phyloP scores from a whole-genome alignment of 1,140 invertebrate genomes.

The Eumaeus atala region DNA sequence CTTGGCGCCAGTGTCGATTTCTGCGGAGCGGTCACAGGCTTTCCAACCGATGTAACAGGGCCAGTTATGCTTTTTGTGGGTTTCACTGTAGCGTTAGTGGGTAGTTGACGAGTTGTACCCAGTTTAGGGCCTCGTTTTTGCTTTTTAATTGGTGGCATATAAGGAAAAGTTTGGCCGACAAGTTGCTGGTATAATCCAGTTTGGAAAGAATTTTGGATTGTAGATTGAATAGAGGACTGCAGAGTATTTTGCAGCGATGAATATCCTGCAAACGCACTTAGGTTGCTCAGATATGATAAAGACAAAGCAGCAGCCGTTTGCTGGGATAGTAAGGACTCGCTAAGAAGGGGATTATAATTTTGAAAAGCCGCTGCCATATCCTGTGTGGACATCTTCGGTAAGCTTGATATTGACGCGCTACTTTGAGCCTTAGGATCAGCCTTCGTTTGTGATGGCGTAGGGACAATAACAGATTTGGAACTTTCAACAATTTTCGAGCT shows the following conservation, averaged over 20 bases:
- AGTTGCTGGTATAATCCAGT: constrained; percentile 60
- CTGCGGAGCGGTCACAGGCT: constrained; percentile 31
- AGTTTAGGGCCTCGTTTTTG: constrained; percentile 55
- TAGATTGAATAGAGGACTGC: constrained; percentile 42
- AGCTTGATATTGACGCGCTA: constrained; percentile 19
- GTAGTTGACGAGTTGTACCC: constrained; percentile 15
- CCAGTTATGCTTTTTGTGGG: constrained; percentile 26
- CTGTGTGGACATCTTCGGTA: constrained; percentile 51
- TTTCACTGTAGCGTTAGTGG: constrained; percentile 29
- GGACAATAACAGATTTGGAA: constrained; percentile 27
- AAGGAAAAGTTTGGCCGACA: constrained; percentile 39
- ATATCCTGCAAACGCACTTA: constrained; percentile 49
- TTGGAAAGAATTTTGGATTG: constrained; percentile 56
- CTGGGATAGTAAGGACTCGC: constrained; percentile 46
- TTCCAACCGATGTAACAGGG: constrained; percentile 28
- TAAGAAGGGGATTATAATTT: constrained; percentile 51
- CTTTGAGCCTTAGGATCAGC: constrained; percentile 30
- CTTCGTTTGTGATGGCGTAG: constrained; percentile 22
- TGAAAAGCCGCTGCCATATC: constrained; percentile 57
- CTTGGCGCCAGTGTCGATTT: constrained; percentile 45
- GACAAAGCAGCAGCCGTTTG: constrained; percentile 53
- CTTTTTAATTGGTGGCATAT: constrained; percentile 46
- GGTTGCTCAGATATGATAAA: constrained; percentile 51
- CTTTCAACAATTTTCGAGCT: constrained; percentile 35
- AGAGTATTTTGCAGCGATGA: constrained; percentile 40